phyloP scores from a whole-genome alignment of 2,797 vertebrate species.

The Muraenolepis orangiensis region DNA sequence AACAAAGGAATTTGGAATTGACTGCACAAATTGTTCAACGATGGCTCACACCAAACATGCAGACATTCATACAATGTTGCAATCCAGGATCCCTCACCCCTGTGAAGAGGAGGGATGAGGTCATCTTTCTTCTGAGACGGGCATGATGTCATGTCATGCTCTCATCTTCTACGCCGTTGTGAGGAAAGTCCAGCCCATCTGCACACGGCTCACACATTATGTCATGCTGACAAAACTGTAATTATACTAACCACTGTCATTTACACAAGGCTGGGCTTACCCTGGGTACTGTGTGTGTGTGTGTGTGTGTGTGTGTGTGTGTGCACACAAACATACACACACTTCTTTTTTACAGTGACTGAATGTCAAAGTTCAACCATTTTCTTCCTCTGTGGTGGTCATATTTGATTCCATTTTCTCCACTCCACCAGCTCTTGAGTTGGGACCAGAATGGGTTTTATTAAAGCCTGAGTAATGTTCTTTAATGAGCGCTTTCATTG shows the following conservation, averaged over 20 bases:
- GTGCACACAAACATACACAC: no score
- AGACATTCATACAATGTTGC: background rate
- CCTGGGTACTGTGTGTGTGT: conserved; percentile 5
- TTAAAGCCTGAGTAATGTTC: no score
- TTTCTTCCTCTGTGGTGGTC: no score
- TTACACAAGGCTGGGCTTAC: conserved; percentile 37
- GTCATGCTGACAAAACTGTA: conserved; percentile 65
- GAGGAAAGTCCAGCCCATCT: conserved; percentile 59
- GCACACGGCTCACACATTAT: conserved; percentile 52
- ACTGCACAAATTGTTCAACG: background rate
- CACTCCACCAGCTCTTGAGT: no score
- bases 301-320: conserved; percentile 17
- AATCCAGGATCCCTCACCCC: background rate
- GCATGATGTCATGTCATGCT: conserved; percentile 51
- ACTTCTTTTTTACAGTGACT: no score
- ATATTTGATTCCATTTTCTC: no score
- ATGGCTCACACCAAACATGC: no score
- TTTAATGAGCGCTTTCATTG: no score
- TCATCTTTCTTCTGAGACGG: conserved; percentile 64
- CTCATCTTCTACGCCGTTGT: conserved; percentile 45
- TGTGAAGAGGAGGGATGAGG: conserved; percentile 43
- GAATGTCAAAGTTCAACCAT: no score
- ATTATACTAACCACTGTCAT: conserved; percentile 57
- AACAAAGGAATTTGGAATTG: background rate
- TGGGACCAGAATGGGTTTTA: no score